Conservation (phyloP, 2,113 vertebrate species). For the Rana temporaria region DNA sequence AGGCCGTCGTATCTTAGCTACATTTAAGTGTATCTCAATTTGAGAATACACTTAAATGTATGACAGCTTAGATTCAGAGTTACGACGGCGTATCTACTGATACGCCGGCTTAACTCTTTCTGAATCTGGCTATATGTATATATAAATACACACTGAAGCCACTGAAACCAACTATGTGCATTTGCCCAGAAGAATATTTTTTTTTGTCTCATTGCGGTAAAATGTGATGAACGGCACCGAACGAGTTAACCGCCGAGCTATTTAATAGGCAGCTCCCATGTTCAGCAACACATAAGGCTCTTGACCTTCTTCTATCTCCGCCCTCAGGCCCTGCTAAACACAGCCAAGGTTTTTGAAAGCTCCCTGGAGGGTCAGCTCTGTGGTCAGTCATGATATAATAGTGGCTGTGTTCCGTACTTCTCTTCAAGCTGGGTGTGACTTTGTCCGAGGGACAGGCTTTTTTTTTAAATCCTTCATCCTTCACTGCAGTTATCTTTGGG, state of each 20-base stretch:
- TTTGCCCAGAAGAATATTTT: too few relatives aligned
- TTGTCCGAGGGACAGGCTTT: constrained; percentile 20
- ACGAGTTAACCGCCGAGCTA: constrained; percentile 6
- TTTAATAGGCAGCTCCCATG: constrained; percentile 29
- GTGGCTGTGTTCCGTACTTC: constrained; percentile 37
- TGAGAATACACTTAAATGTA: too few relatives aligned
- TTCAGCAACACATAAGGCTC: constrained; percentile 27
- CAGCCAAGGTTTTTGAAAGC: constrained; percentile 48
- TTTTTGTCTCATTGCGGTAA: too few relatives aligned
- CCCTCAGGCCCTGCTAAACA: constrained; percentile 25
- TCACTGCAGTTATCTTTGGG: not conserved
- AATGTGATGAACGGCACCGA: not conserved
- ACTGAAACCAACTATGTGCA: too few relatives aligned
- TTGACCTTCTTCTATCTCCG: constrained; percentile 43
- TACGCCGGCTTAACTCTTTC: too few relatives aligned
- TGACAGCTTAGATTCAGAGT: too few relatives aligned
- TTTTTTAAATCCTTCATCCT: constrained; percentile 28
- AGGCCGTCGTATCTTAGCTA: too few relatives aligned
- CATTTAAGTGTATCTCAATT: too few relatives aligned
- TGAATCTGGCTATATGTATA: too few relatives aligned
- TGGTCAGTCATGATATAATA: constrained; percentile 51
- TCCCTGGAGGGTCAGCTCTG: constrained; percentile 52
- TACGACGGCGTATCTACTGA: too few relatives aligned
- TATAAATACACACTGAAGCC: too few relatives aligned
- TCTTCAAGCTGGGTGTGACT: constrained; percentile 35